Evolutionary conservation across 2,113 vertebrate species (phyloP), one percentile per base, ranked within the genome.

Genomic region (Mellivora capensis): DNA sequence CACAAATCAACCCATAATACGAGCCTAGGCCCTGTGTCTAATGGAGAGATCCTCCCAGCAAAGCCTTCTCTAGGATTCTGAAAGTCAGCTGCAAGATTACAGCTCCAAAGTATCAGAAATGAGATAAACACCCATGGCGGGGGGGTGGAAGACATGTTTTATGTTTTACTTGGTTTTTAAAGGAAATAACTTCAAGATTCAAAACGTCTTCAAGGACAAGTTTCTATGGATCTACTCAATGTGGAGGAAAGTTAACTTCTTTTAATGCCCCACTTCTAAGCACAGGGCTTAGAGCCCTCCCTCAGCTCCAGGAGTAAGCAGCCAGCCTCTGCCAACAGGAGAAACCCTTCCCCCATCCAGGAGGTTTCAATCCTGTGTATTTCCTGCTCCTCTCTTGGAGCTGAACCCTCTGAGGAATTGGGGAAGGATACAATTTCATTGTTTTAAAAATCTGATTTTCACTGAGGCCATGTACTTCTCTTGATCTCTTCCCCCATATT

Each of bases 121-220:
- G 34, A 52, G 29, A 57, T 17, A 37, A 64, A n/a, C 20, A 13
- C 6, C 23, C 49, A 23, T 34, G 23, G 21, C 17, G 3, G 13
- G 12, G 13, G 6, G 4, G 9, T 37, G 12, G 67, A 12, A 57
- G 27, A 27, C 10, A 11, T 1, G 1, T n/a, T 54, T 71, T 47
- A 69, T 13, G 12, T 88, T 47, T 62, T 42, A 52, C 15, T 3
- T 42, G 12, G 2, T 34, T 81, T 90, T n/a, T 29, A 54, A 52
- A 96, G 54, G 67, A 90, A 95, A 62, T 47, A 47, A 47, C 12
- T 95, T 62, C 7, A 79, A 17, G 21, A 84, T 80, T 77, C 44
- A 72, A 62, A 57, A 37, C 61, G 4, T 39, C 59, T 62, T 82
- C n/a, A 23, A 39, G 74, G 44, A 87, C 81, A 47, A 61, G 6